Conservation (phyloP, 1,140 invertebrate genomes). For the Pseudomyrmex concolor region DNA sequence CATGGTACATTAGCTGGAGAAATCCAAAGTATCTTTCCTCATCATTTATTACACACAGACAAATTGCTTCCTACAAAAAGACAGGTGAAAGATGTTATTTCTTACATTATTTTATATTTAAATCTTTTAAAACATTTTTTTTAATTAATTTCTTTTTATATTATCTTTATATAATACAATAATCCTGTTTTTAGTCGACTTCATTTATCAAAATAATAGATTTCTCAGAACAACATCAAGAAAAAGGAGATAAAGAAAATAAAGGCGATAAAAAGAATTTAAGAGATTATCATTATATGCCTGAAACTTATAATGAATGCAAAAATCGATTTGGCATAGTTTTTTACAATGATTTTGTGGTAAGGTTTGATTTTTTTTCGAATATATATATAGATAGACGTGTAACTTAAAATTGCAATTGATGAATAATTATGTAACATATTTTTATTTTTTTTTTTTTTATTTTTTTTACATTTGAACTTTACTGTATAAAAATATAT, state of each 20-base stretch:
- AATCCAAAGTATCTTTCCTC: slow-evolving; percentile 81
- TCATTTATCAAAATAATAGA: slow-evolving; percentile 71
- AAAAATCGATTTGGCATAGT: slow-evolving; percentile 81
- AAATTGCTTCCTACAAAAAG: slow-evolving; percentile 77
- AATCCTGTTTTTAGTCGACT: slow-evolving; percentile 57
- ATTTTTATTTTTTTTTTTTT: no score
- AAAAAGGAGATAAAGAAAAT: slow-evolving; percentile 54
- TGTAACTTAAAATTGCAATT: background rate
- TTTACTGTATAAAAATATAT: no score
- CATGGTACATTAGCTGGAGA: slow-evolving; percentile 84
- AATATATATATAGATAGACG: background rate
- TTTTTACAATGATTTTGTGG: slow-evolving; percentile 78
- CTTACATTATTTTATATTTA: slow-evolving; percentile 20
- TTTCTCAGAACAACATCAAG: slow-evolving; percentile 53
- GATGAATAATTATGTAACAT: no score
- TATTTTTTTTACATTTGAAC: no score
- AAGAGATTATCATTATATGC: slow-evolving; percentile 77
- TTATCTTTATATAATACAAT: background rate
- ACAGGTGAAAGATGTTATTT: slow-evolving; percentile 62
- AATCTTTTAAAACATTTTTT: slow-evolving; percentile 21
- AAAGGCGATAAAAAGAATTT: slow-evolving; percentile 60
- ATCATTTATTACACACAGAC: slow-evolving; percentile 81
- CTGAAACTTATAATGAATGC: slow-evolving; percentile 77
- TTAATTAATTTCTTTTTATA: background rate
- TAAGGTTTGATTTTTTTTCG: slow-evolving; percentile 57